Percentiles rank a stretch among this genome's conserved stretches.
Evolutionary conservation across 2,797 vertebrate species (phyloP).

Genomic region (Microhierax caerulescens): DNA sequence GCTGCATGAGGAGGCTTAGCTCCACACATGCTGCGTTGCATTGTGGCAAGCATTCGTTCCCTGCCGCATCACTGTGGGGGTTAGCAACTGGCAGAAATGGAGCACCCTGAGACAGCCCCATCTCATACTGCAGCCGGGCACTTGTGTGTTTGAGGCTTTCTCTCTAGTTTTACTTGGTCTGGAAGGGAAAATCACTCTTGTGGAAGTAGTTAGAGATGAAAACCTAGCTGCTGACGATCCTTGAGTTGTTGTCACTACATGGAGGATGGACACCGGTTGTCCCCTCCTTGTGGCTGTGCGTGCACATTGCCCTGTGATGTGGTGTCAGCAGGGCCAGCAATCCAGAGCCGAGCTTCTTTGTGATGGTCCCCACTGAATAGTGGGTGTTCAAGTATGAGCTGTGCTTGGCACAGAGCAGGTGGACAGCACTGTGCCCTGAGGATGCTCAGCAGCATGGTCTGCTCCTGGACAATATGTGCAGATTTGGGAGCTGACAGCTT

Average conservation of each 20-base stretch:
- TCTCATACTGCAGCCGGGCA: not conserved
- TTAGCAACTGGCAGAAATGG: not conserved
- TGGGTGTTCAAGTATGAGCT: not conserved
- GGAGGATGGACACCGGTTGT: not conserved
- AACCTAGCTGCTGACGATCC: not conserved
- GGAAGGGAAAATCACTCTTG: not conserved
- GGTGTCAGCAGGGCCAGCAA: not conserved
- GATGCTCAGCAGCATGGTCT: not conserved
- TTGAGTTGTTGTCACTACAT: rapidly evolving
- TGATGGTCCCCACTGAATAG: not conserved
- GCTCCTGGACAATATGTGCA: rapidly evolving
- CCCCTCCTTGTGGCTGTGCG: not conserved
- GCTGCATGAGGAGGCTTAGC: not conserved
- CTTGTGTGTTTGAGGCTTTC: not conserved
- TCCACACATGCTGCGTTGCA: rapidly evolving
- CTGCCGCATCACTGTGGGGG: rapidly evolving
- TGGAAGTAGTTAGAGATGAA: not conserved
- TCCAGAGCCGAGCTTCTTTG: not conserved
- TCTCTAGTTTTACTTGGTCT: not conserved
- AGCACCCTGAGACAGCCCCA: rapidly evolving
- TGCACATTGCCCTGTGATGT: not conserved
- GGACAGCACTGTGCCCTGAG: not conserved
- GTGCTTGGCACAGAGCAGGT: not conserved
- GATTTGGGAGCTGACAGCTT: not conserved
- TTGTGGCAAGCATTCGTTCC: rapidly evolving